Base-by-base conservation (phyloP, 1,140 invertebrate genomes). In the Linepithema humile region DNA sequence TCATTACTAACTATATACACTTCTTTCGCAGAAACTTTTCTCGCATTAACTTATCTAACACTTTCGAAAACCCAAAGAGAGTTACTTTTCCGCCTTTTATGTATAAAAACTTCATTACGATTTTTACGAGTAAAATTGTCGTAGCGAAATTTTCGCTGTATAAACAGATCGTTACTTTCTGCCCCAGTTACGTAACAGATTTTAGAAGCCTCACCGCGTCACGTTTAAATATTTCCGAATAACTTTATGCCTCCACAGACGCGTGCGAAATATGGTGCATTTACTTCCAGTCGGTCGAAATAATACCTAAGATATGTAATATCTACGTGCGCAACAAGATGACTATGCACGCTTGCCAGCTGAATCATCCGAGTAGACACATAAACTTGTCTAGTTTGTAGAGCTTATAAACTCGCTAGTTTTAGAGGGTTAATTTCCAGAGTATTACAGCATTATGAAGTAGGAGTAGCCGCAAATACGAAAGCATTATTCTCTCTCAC, bases 401-500 rank as follows among this genome's bases (percentile, higher is more conserved):
- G 7, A 43, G 55, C n/a, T 75, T 65, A 64, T 77, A n/a, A 50
- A 50, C 29, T n/a, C 15, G 29, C 15, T n/a, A n/a, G 32, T 53
- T 65, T 20, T 65, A 50, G 20, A 65, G n/a, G 20, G 59, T 38
- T 77, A 64, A 77, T 77, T 77, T 77, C 32, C 45, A 65, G 26
- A n/a, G 15, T 43, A 77, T 65, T 77, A 77, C 43, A 6, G 9
- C 4, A 53, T 53, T 77, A 77, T 26, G 32, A 77, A 23, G 20
- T 77, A 65, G 9, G 12, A 26, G 6, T 40, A 43, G 40, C 40
- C 40, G 15, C 72, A 32, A 45, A 75, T 20, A 64, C n/a, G 4
- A 64, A 1, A 50, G 60, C 32, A 77, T 65, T 77, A 50, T 64
- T 65, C 40, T 48, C 12, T 50, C 5, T 50, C n/a, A 32, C 38